Percentiles rank a stretch among this genome's conserved stretches.
Conservation (phyloP, 2,113 vertebrate species). For the Nettapus auritus region DNA sequence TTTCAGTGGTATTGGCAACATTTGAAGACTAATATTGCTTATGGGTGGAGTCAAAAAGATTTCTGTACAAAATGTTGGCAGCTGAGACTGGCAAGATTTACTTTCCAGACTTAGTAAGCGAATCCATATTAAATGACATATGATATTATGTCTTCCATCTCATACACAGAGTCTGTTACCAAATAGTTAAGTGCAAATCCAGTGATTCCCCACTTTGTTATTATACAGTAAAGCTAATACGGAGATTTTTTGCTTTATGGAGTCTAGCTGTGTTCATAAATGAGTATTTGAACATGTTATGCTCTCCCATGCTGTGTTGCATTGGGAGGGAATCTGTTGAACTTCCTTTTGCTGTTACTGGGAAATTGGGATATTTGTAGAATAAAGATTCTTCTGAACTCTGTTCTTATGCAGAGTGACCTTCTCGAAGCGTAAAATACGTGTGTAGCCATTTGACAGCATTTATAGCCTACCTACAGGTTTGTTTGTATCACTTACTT, state of each 20-base stretch:
- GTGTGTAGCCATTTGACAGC: not conserved
- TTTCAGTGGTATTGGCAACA: conserved; percentile 40
- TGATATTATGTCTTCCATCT: not conserved
- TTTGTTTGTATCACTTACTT: not conserved
- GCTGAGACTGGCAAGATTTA: not conserved
- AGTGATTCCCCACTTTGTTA: not conserved
- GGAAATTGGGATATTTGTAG: not conserved
- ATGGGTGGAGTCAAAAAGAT: conserved; percentile 41
- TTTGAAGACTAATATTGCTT: conserved; percentile 13
- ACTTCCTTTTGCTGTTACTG: not conserved
- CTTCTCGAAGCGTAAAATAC: not conserved
- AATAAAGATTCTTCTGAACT: not conserved
- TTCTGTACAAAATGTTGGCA: conserved; percentile 32
- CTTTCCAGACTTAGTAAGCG: conserved; percentile 1
- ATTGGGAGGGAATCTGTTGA: not conserved
- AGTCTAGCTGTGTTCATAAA: not conserved
- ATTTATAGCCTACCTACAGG: not conserved
- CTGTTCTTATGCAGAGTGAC: not conserved
- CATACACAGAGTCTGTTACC: not conserved
- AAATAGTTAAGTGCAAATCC: not conserved
- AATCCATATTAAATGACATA: not conserved
- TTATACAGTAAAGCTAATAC: not conserved
- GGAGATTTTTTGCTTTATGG: not conserved
- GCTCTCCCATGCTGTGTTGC: not conserved
- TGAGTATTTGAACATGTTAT: not conserved